phyloP scores from a whole-genome alignment of 2,797 vertebrate genomes.

The Parauchenoglanis ngamensis region DNA sequence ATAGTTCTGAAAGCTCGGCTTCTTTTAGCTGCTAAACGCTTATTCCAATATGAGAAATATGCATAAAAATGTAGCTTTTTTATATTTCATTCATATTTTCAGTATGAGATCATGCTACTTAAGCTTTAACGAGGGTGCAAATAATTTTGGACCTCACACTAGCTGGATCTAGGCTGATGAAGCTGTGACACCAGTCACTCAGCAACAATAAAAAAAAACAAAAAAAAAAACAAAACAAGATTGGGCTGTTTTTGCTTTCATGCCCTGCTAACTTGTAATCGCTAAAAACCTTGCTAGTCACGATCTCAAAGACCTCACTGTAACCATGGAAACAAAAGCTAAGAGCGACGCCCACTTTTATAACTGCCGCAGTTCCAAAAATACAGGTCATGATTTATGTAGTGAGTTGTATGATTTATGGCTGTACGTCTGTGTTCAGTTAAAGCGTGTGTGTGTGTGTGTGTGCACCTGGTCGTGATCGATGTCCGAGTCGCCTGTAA shows the following conservation, averaged over 20 bases:
- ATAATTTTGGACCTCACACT: neutral
- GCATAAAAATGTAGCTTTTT: too few relatives aligned
- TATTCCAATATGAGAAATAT: too few relatives aligned
- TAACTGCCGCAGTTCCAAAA: neutral
- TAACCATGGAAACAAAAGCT: neutral
- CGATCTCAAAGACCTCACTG: neutral
- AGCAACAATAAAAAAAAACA: neutral
- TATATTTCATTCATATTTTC: neutral
- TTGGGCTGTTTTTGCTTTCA: neutral
- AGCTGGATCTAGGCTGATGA: neutral
- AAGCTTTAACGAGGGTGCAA: neutral
- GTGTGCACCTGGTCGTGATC: conserved; percentile 91
- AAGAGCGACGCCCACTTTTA: neutral
- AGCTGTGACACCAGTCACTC: neutral
- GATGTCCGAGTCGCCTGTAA: conserved; percentile 95
- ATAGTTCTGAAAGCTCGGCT: too few relatives aligned
- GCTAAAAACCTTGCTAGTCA: neutral
- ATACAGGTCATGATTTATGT: neutral
- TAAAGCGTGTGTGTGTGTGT: neutral
- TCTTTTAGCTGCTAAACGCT: too few relatives aligned
- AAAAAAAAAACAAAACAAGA: neutral
- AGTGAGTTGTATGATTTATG: neutral
- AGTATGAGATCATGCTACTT: neutral
- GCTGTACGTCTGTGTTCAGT: neutral
- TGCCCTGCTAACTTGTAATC: neutral